Evolutionary conservation across 1,140 invertebrate species (phyloP), one percentile per base, ranked within the genome.

Genomic region (Diabrotica undecimpunctata): DNA sequence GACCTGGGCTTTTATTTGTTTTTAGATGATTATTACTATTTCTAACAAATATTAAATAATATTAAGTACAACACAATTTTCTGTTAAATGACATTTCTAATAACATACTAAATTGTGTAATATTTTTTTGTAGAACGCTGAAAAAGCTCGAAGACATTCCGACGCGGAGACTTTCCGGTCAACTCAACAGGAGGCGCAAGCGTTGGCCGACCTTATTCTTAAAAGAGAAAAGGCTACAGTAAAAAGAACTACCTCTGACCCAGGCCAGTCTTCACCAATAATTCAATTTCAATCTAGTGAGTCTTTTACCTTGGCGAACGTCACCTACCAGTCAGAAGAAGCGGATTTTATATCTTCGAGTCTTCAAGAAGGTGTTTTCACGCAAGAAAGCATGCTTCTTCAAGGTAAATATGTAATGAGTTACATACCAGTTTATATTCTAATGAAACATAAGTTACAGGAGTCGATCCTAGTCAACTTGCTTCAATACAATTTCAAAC

Each of bases 291-390:
- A 86, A 68, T 77, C 83, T 57, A 76, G 81, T 7, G 80, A 83
- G 36, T 82, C 83, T 53, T 88, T 88, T 70, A 78, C 83, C 5
- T 79, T 86, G 75, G 80, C 82, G 6, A 86, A 85, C 61, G 87
- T 88, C 54, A 83, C 82, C 5, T 85, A 85, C 69, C 84, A 85
- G 71, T 83, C 86, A 2, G 88, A 88, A 58, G 88, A 88, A 57
- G 82, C 80, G 57, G 88, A 86, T 35, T 90, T 90, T 74, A 88
- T 90, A 69, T 88, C 87, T 66, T 87, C 88, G 2, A 86, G 84
- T 66, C 78, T 90, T 35, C 88, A 90, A 73, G 89, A 90, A 61
- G 90, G 92, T 73, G 90, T 92, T 0, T 92, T 87, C 68, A 83
- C 90, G 68, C 90, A 88, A 70, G 88, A 90, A 67, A 86, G 85